A percentile compares a stretch with the other conserved stretches of the same genome.
Evolutionary conservation across 2,113 vertebrate species (phyloP).

Genomic region (Prolemur simus): DNA sequence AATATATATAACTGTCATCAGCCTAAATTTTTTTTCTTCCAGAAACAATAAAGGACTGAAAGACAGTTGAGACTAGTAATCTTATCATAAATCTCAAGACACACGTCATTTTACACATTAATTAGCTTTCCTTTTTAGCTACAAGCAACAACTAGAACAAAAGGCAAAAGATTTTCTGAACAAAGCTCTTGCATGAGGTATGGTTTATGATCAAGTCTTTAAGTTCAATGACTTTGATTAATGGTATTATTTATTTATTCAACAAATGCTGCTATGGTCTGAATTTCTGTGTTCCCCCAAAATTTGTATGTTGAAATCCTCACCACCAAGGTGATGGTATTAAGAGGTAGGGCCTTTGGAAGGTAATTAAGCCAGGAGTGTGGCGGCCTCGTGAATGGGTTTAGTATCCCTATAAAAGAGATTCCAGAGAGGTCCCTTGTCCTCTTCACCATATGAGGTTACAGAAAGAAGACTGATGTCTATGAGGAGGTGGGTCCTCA

Average conservation of each 20-base stretch:
- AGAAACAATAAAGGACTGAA: constrained; percentile 2
- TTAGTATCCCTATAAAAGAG: not conserved
- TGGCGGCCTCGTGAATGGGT: not conserved
- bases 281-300: not conserved
- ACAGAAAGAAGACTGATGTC: not conserved
- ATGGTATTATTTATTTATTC: not conserved
- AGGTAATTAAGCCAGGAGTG: not conserved
- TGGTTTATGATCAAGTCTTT: not conserved
- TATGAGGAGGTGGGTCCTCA: not conserved
- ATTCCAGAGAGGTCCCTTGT: not conserved
- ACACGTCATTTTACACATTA: not conserved
- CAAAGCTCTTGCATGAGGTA: not conserved
- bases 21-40: not conserved
- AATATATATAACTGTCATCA: not conserved
- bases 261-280: not conserved
- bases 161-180: not conserved
- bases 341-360: not conserved
- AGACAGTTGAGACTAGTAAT: not conserved
- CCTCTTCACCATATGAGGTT: not conserved
- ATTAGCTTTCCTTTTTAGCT: constrained; percentile 31
- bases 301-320: not conserved
- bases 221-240: constrained; percentile 22
- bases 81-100: not conserved
- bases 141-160: not conserved
- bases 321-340: not conserved